Conservation (phyloP, 2,888 invertebrate genomes). For the Acleris cristana region DNA sequence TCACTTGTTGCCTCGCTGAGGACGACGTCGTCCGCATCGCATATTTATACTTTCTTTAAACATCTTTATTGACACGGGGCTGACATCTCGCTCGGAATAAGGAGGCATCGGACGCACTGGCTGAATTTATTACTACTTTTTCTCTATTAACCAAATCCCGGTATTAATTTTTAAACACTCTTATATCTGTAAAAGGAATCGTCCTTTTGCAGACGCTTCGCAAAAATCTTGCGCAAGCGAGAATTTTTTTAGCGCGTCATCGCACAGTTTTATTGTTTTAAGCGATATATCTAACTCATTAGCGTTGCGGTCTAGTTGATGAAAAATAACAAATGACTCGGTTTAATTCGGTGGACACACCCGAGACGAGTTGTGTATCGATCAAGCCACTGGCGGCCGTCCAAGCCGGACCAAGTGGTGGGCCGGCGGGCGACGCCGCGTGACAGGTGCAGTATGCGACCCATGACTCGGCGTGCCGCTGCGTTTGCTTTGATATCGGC, state of each 20-base stretch:
- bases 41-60: constrained; percentile 78
- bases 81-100: constrained; percentile 69
- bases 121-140: constrained; percentile 57
- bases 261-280: constrained; percentile 22
- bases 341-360: constrained; percentile 83
- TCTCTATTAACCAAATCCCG: constrained; percentile 45
- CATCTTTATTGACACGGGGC: constrained; percentile 79
- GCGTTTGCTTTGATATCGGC: constrained; percentile 62
- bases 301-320: constrained; percentile 70
- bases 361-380: constrained; percentile 76
- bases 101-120: constrained; percentile 57
- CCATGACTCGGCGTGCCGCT: constrained; percentile 72
- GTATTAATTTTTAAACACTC: constrained; percentile 38
- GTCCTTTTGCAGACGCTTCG: constrained; percentile 11
- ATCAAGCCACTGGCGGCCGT: constrained; percentile 77
- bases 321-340: constrained; percentile 79
- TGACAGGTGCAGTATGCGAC: constrained; percentile 82
- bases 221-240: neutral
- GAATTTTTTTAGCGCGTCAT: neutral
- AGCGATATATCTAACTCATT: constrained; percentile 55
- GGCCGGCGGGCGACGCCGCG: constrained; percentile 75
- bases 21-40: constrained; percentile 58
- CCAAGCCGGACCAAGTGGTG: constrained; percentile 80
- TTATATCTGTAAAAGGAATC: constrained; percentile 8
- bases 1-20: constrained; percentile 66